Evolutionary conservation across 2,797 vertebrate species (phyloP), one percentile per base, ranked within the genome.

Genomic region (Lycodopsis pacificus): DNA sequence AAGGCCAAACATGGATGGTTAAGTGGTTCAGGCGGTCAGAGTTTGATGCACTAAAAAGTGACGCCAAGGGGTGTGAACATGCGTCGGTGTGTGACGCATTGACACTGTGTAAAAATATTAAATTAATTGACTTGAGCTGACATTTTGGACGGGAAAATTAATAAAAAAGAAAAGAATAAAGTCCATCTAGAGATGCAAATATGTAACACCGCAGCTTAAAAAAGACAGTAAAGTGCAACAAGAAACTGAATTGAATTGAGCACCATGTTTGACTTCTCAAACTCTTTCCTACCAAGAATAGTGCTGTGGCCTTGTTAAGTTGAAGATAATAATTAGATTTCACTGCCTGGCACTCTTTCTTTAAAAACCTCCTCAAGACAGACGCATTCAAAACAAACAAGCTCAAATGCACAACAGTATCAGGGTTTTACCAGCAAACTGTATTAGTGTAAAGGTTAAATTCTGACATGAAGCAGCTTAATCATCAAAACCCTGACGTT

Each of bases 301-400:
- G 83, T 17, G 61, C 70, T 44, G 77, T 87, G 91, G 91, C 90
- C 87, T 92, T 89, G 91, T 90, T 91, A 88, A 79, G 75, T 76
- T 68, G 40, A 68, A 78, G 82, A 81, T 89, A 85, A 88, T 92
- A 90, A 93, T 91, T 91, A 87, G 90, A 90, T 84, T 84, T 81
- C 62, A 73, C 67, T 61, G 84, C 80, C 73, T 85, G 58, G 65
- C 73, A 67, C 81, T 66, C 59, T 62, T 72, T 79, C 68, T 73
- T 73, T 79, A 58, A 83, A 86, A 91, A 87, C 71, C 73, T 81
- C 73, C 73, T 81, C 73, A 73, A 81, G 84, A 90, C 73, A 84
- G 65, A 83, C 65, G 81, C 53, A 5, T 42, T 6, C 19, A 48
- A 48, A 48, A 48, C 17, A 20, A 7, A 7, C 7, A 8, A 49